Conservation (phyloP, 2,888 invertebrate species). For the Athetis lepigone region DNA sequence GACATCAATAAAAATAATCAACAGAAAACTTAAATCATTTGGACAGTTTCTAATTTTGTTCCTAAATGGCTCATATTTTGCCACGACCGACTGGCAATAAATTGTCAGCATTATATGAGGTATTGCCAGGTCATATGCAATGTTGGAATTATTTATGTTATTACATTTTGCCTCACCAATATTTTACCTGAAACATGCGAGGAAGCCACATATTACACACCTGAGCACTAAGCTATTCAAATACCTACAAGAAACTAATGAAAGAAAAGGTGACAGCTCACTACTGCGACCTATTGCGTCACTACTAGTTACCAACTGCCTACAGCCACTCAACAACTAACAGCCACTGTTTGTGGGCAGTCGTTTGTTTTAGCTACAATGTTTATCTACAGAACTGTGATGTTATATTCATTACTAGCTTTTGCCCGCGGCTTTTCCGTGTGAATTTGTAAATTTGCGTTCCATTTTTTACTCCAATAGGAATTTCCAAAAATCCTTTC, state of each 20-base stretch:
- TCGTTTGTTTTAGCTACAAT: constrained; percentile 37
- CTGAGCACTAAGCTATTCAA: constrained; percentile 24
- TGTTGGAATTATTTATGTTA: no score
- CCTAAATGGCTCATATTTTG: no score
- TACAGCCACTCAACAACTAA: constrained; percentile 1
- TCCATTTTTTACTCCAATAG: no score
- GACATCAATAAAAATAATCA: not conserved
- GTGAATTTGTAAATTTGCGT: no score
- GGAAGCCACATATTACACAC: constrained; percentile 13
- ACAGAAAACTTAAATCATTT: not conserved
- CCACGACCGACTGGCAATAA: no score
- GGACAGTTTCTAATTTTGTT: no score
- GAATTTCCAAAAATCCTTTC: no score
- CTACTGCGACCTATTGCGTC: constrained; percentile 32
- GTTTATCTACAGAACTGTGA: constrained; percentile 34
- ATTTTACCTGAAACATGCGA: constrained; percentile 11
- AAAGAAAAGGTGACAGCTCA: constrained; percentile 30
- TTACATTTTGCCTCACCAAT: no score
- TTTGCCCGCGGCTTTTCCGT: no score
- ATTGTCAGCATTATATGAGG: no score
- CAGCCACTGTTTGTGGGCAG: constrained; percentile 4
- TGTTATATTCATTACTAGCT: constrained; percentile 20
- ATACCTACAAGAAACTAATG: constrained; percentile 41
- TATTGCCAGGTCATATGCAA: no score
- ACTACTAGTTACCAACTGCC: constrained; percentile 3